phyloP scores from a whole-genome alignment of 2,113 vertebrate genomes.

The Nesospiza acunhae region DNA sequence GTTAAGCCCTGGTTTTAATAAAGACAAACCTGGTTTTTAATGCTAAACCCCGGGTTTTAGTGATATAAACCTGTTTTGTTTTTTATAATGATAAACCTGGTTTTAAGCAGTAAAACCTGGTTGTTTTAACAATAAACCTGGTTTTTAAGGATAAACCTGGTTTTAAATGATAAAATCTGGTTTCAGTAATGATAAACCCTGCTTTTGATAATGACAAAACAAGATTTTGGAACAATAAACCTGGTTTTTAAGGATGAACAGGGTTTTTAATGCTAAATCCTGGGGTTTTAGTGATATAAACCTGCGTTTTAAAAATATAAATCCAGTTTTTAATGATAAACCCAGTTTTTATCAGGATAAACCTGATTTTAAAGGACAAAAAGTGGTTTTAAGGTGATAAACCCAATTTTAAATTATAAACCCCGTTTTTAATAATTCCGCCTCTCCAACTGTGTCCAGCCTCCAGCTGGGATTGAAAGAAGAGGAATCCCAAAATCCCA shows the following conservation, averaged over 20 bases:
- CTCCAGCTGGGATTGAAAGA: background rate
- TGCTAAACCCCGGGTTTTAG: background rate
- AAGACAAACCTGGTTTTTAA: background rate
- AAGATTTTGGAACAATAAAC: background rate
- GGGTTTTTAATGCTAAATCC: background rate
- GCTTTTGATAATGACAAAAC: background rate
- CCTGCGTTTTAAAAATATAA: background rate
- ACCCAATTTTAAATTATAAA: background rate
- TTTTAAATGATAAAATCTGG: background rate
- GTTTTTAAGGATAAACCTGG: background rate
- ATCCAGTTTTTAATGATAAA: background rate
- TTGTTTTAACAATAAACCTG: background rate
- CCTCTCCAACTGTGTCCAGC: fast-evolving
- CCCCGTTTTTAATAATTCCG: fast-evolving
- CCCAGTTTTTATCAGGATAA: background rate
- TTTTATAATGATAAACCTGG: background rate
- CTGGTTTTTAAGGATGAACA: background rate
- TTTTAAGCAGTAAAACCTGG: background rate
- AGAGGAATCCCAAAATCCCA: background rate
- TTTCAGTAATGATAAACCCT: background rate
- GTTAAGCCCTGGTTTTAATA: background rate
- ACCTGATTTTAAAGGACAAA: background rate
- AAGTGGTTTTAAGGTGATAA: background rate
- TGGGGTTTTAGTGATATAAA: background rate
- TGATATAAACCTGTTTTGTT: background rate